Evolutionary conservation across 2,113 vertebrate species (phyloP), one percentile per base, ranked within the genome.

Genomic region (Columba janthina): DNA sequence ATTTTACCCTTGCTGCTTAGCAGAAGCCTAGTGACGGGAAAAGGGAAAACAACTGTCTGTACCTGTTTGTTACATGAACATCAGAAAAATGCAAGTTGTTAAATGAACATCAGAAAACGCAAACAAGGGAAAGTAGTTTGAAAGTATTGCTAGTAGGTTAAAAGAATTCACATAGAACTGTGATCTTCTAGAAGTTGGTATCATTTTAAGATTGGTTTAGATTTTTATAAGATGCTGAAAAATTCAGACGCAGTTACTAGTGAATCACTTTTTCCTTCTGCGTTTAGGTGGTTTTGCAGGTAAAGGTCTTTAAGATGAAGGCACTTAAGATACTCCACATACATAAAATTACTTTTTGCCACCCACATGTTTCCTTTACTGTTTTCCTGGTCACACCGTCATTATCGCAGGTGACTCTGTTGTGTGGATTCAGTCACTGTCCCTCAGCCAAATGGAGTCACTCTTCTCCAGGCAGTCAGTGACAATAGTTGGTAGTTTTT

Each of bases 1-100:
- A 70, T 88, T 94, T 95, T 78, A 61, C 34, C 25, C 31, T 29
- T 93, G 54, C 86, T 95, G 77, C 20, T 82, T 76, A 87, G 60
- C 73, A 77, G 60, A 90, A 94, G 40, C 54, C 50, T 85, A 15
- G 64, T 90, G 76, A 70, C 46, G 65, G n/a, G 60, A 77, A 89
- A 76, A 80, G 29, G 53, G 40, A 51, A 85, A 75, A n/a, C 72
- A 81, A 50, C 67, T 94, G 40, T 78, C 78, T 95, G 69, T 60
- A 85, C 42, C 28, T 66, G 51, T 77, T 94, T 74, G 50, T 82
- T 82, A 78, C 87, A 71, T 53, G 81, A 76, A 76, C 73, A 46
- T 89, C 20, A 84, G 38, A 87, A 87, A 65, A 64, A 36, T 3
- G 13, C 11, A 61, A 38, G 72, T 72, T 90, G 44, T 79, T 74